Conservation (phyloP, 35 echinoderm and acorn worm genomes). For the Strongylocentrotus purpuratus region DNA sequence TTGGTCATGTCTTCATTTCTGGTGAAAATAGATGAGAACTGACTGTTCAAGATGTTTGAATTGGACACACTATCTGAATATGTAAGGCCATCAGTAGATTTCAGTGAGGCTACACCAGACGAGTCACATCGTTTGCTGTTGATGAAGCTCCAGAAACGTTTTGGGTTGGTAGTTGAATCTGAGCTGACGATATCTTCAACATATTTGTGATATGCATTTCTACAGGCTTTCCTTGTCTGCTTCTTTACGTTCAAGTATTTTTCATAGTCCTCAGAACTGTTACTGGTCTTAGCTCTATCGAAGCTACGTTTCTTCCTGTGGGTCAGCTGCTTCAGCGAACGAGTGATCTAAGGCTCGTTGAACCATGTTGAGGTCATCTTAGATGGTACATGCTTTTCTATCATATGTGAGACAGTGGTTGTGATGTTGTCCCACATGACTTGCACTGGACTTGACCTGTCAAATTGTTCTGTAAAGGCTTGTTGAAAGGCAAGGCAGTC, state of each 20-base stretch:
- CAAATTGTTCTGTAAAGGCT: neutral
- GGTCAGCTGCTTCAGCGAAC: conserved; percentile 36
- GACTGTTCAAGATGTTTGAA: conserved; percentile 36
- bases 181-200: neutral
- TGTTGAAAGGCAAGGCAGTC: neutral
- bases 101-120: conserved; percentile 29
- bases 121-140: conserved; percentile 47
- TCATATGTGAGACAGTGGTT: neutral
- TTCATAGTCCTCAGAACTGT: neutral
- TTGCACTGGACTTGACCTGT: neutral
- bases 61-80: neutral
- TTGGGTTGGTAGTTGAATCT: conserved; percentile 19
- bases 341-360: conserved; percentile 45
- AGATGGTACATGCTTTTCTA: conserved; percentile 39
- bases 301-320: conserved; percentile 16
- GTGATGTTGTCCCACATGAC: neutral
- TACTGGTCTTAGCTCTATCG: neutral
- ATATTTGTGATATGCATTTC: neutral
- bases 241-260: neutral
- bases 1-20: conserved; percentile 18
- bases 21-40: conserved; percentile 50
- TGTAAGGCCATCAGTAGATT: neutral
- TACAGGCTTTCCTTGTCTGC: neutral
- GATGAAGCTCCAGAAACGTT: conserved; percentile 47
- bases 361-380: conserved; percentile 48